phyloP scores from a whole-genome alignment of 2,888 invertebrate genomes.

The Petrolisthes cinctipes region DNA sequence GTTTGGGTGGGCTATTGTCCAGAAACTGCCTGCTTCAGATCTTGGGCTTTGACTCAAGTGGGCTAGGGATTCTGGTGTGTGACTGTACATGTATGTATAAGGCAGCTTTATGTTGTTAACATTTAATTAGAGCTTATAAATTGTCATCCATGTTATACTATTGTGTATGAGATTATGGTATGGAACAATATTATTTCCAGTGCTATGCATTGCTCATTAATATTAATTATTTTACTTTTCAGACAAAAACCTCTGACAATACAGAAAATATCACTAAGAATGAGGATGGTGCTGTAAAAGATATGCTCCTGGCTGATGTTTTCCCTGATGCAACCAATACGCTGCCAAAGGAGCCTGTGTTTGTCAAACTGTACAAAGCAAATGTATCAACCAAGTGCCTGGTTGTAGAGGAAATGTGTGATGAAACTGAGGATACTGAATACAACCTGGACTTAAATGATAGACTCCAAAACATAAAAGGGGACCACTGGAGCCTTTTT shows the following conservation, averaged over 20 bases:
- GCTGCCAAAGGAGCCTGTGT: not conserved
- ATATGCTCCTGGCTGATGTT: constrained; percentile 22
- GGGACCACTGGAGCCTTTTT: constrained; percentile 25
- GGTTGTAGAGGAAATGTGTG: not conserved
- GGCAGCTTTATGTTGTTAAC: too few relatives aligned
- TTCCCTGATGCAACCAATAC: constrained; percentile 25
- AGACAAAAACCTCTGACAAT: not conserved
- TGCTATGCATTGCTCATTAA: not conserved
- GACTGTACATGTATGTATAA: too few relatives aligned
- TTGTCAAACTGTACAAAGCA: constrained; percentile 1
- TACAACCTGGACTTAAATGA: not conserved
- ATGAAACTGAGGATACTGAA: not conserved
- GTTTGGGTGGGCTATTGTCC: too few relatives aligned
- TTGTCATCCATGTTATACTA: too few relatives aligned
- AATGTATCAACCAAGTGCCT: constrained; percentile 15
- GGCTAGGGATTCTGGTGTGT: too few relatives aligned
- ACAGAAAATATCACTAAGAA: not conserved
- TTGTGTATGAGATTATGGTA: too few relatives aligned
- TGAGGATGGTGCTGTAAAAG: not conserved
- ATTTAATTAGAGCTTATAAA: too few relatives aligned
- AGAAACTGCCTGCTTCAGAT: too few relatives aligned
- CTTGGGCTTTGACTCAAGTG: too few relatives aligned
- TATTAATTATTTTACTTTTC: not conserved
- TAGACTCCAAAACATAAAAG: not conserved
- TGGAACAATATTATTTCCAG: too few relatives aligned